Evolutionary conservation across 2,113 vertebrate species (phyloP), one percentile per base, ranked within the genome.

Genomic region (Delphinapterus leucas): DNA sequence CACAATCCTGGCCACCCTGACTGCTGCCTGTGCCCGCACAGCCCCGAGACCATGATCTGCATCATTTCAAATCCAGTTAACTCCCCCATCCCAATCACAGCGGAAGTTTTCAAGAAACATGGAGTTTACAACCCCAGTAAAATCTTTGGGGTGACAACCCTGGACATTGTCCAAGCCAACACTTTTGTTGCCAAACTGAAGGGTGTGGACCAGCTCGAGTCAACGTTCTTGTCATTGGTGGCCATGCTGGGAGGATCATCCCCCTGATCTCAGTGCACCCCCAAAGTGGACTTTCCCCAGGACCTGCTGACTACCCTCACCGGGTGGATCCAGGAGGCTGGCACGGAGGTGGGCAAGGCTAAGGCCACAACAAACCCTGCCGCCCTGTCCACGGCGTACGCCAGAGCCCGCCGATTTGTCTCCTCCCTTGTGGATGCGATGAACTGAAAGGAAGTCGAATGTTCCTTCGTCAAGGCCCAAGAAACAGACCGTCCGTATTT

Each of bases 341-440:
- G 99, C 87, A 99, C 99, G 0, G 99, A 99, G 97, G 99, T 99
- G 99, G 99, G 99, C 61, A 99, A 99, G 97, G 99, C 99, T 79
- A 99, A 99, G 98, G 99, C 99, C 6, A 99, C 99, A 96, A 99
- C 99, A 99, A 99, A 99, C 33, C 99, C 99, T 88, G 99, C 99
- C 33, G 99, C 99, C 5, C 98, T 99, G 81, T 99, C 99, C 2
- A 99, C 99, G 99, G 99, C 99, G 0, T 99, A 99, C 0, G 99
- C 99, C 0, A 99, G 99, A 0, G 99, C 99, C 7, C 2, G 0
- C 93, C 99, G 99, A 0, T 99, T 99, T 96, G 99, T 99, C 82
- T 99, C 99, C 98, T 99, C 99, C 2, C 98, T 99, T 49, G 85
- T 99, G 98, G 99, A 99, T 2, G 99, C 99, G 13, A 99, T 99